A percentile compares a stretch with the other conserved stretches of the same genome.
Conservation (phyloP, 2,888 invertebrate species). For the Arctia plantaginis region DNA sequence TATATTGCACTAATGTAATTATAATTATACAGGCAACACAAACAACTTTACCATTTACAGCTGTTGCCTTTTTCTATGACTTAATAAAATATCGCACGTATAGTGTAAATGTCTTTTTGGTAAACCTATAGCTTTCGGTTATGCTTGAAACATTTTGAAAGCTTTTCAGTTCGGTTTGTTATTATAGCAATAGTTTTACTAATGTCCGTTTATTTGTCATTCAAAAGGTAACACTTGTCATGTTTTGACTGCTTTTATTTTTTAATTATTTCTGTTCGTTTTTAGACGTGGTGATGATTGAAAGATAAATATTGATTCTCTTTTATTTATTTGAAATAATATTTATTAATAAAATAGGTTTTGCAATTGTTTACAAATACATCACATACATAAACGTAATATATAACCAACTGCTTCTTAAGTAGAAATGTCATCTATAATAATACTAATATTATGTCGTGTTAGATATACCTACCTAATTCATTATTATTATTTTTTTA, state of each 20-base stretch:
- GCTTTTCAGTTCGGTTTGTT: constrained; percentile 60
- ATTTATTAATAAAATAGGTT: background rate
- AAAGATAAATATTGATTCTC: constrained; percentile 8
- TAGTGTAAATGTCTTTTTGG: constrained; percentile 35
- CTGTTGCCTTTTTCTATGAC: background rate
- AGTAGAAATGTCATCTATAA: too few species aligned
- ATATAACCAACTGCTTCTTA: too few species aligned
- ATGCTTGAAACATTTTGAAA: constrained; percentile 56
- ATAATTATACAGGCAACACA: background rate
- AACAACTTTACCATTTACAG: too few species aligned
- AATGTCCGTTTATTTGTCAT: constrained; percentile 62
- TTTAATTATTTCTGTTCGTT: constrained; percentile 29
- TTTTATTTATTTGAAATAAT: background rate
- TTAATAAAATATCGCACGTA: constrained; percentile 26
- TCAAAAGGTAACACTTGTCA: constrained; percentile 48
- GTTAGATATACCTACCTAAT: background rate
- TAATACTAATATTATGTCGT: background rate
- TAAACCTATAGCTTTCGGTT: constrained; percentile 48
- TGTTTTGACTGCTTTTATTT: constrained; percentile 33
- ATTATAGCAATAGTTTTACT: constrained; percentile 62
- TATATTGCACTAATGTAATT: background rate
- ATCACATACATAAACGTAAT: too few species aligned
- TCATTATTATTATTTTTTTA: too few species aligned
- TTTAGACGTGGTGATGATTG: constrained; percentile 65
- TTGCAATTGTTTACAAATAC: too few species aligned